These are phyloP conservation scores for Athene noctua DNA, from an alignment of 2,113 vertebrate genomes.

Conservation along the genomic window DNA sequence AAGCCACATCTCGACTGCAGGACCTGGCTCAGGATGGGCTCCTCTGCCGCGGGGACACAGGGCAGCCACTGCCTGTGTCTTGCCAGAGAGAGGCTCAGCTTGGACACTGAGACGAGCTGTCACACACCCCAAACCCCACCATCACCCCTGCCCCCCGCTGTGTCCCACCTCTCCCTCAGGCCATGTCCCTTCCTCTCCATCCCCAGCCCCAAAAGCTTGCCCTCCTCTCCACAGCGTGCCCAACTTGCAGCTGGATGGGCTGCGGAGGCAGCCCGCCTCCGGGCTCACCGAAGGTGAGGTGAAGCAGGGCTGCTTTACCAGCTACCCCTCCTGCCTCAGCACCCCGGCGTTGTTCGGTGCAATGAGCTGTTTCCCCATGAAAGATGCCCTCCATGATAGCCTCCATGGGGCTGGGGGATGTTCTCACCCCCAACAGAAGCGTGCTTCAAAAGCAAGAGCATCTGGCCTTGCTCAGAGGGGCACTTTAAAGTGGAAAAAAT, in stretches of 20 bases:
- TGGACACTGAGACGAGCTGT: not conserved
- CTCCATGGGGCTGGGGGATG: not conserved
- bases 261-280: not conserved
- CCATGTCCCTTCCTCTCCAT: not conserved
- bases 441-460: not conserved
- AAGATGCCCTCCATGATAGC: not conserved
- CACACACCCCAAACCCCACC: not conserved
- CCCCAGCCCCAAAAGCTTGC: not conserved
- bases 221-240: not conserved
- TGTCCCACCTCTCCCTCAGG: not conserved
- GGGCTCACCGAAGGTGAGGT: not conserved
- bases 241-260: not conserved
- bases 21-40: not conserved
- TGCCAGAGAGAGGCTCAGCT: not conserved
- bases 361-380: rapidly evolving
- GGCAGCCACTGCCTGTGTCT: not conserved
- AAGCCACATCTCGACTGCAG: not conserved
- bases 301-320: not conserved
- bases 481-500: not conserved
- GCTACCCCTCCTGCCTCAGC: not conserved
- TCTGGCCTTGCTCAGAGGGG: not conserved
- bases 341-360: not conserved
- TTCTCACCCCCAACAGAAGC: not conserved
- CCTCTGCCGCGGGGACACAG: not conserved
- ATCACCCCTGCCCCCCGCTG: too few relatives aligned